Conservation (phyloP, 2,888 invertebrate species). For the Helicoverpa assulta region DNA sequence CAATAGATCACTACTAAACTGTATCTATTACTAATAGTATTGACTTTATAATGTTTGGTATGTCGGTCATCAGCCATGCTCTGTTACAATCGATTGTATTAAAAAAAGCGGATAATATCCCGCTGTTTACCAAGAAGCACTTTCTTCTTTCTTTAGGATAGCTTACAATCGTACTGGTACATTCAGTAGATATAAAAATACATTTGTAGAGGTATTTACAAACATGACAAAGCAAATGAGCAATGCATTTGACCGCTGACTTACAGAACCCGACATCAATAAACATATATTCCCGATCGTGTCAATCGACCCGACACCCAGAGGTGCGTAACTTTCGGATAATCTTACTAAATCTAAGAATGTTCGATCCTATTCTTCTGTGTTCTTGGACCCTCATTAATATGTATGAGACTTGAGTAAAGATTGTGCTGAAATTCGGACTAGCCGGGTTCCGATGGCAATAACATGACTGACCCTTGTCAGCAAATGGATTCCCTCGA, state of each 20-base stretch:
- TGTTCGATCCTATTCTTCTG: conserved; percentile 67
- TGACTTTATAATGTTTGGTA: conserved; percentile 60
- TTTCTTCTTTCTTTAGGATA: conserved; percentile 28
- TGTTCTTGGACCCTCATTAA: conserved; percentile 67
- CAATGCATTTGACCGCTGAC: neutral
- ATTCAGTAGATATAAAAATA: neutral
- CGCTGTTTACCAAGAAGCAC: conserved; percentile 19
- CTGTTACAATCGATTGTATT: conserved; percentile 60
- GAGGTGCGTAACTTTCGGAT: conserved; percentile 51
- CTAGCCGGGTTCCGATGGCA: conserved; percentile 69
- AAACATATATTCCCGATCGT: conserved; percentile 45
- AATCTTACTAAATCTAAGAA: conserved; percentile 67
- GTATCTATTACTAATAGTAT: conserved; percentile 54
- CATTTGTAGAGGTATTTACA: neutral
- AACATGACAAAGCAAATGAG: neutral
- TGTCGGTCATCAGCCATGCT: conserved; percentile 65
- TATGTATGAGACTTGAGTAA: conserved; percentile 79
- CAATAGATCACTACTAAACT: conserved; percentile 39
- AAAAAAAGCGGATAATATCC: conserved; percentile 37
- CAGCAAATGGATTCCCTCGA: conserved; percentile 77
- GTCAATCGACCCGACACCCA: conserved; percentile 26
- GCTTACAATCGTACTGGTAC: too few species aligned
- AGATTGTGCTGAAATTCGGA: conserved; percentile 74
- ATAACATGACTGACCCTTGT: conserved; percentile 82
- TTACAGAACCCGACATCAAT: conserved; percentile 6